A percentile compares a stretch with the other conserved stretches of the same genome.
Evolutionary conservation across 2,797 vertebrate genomes (phyloP).

Genomic region (Taeniopygia guttata): DNA sequence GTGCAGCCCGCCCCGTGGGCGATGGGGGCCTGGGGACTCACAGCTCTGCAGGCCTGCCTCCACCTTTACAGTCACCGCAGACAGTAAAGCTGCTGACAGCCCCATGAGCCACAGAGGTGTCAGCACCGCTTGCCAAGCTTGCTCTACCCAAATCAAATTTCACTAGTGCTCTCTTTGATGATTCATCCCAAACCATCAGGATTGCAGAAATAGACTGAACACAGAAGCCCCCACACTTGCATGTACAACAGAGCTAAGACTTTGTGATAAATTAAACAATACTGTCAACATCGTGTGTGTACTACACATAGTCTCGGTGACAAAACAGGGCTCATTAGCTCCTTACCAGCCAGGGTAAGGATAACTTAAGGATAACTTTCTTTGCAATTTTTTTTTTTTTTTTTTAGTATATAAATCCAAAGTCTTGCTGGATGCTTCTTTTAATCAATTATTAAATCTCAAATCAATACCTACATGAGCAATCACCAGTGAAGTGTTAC

Average conservation of each 20-base stretch:
- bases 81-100: neutral
- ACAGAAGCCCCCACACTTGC: conserved; percentile 22
- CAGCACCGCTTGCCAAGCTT: neutral
- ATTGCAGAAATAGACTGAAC: conserved; percentile 52
- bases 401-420: conserved; percentile 13
- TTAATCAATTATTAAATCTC: conserved; percentile 64
- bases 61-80: neutral
- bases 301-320: conserved; percentile 27
- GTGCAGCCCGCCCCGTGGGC: fast-evolving
- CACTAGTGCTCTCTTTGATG: conserved; percentile 52
- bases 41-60: neutral
- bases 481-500: conserved; percentile 29
- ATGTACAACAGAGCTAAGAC: conserved; percentile 53
- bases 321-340: conserved; percentile 66
- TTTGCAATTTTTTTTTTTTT: neutral
- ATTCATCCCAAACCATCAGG: conserved; percentile 43
- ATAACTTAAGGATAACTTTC: conserved; percentile 13
- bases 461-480: conserved; percentile 41
- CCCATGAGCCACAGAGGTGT: neutral
- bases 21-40: neutral
- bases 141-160: conserved; percentile 32
- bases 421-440: conserved; percentile 43
- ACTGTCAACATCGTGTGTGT: conserved; percentile 45
- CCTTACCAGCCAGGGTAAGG: conserved; percentile 12
- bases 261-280: conserved; percentile 60